Evolutionary conservation across 2,888 invertebrate genomes (phyloP).

Genomic region (Altica lythri): DNA sequence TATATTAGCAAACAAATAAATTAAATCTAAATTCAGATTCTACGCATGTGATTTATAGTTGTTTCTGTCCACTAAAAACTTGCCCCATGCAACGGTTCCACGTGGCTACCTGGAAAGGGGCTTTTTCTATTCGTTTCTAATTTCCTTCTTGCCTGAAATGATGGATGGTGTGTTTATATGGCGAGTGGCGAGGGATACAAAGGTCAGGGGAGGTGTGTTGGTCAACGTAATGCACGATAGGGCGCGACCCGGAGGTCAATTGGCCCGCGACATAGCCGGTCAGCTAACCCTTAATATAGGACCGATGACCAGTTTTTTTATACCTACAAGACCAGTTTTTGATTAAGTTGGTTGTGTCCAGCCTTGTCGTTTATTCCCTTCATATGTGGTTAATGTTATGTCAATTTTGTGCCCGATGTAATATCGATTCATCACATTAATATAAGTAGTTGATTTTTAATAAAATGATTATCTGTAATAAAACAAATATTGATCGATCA

Average conservation of each 20-base stretch:
- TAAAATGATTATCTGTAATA: too few relatives aligned
- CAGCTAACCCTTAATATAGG: slow-evolving; percentile 30
- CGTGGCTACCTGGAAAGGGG: slow-evolving; percentile 31
- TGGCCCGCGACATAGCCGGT: slow-evolving; percentile 51
- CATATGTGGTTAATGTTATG: slow-evolving; percentile 38
- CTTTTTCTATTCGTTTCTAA: slow-evolving; percentile 51
- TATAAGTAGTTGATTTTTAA: slow-evolving; percentile 10
- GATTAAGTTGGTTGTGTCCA: slow-evolving; percentile 46
- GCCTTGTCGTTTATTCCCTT: slow-evolving; percentile 33
- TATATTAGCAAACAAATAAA: slow-evolving; percentile 15
- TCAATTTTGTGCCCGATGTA: slow-evolving; percentile 28
- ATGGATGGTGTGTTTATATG: slow-evolving; percentile 59
- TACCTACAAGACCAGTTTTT: slow-evolving; percentile 36
- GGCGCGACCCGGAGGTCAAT: slow-evolving; percentile 57
- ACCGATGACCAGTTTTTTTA: slow-evolving; percentile 43
- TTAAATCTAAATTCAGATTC: slow-evolving; percentile 8
- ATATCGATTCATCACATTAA: slow-evolving; percentile 14
- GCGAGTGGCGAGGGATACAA: slow-evolving; percentile 57
- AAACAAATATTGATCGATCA: too few relatives aligned
- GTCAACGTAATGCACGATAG: slow-evolving; percentile 55
- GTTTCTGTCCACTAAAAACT: slow-evolving; percentile 7
- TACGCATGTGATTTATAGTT: slow-evolving; percentile 19
- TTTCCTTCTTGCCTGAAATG: slow-evolving; percentile 46
- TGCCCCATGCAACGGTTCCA: slow-evolving; percentile 17
- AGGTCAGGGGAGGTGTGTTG: slow-evolving; percentile 59